Conservation (phyloP, 2,797 vertebrate species). For the Pyrocephalus nanus region DNA sequence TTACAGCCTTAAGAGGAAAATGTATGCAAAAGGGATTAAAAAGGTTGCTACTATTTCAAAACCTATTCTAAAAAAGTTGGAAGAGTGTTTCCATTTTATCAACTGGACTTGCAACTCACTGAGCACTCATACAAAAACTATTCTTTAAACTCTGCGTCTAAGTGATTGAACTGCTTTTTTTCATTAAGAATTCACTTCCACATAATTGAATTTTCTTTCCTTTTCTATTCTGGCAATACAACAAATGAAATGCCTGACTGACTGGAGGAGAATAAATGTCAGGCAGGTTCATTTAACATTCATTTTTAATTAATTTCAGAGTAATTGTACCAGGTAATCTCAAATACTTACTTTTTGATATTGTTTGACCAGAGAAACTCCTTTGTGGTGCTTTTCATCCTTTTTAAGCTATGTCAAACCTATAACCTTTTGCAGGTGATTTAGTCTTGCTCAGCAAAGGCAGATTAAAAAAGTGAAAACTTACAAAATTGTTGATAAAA, state of each 20-base stretch:
- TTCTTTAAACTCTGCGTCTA: background rate
- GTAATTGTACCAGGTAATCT: slow-evolving; percentile 55
- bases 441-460: background rate
- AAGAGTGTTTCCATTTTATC: background rate
- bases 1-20: background rate
- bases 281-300: slow-evolving; percentile 25
- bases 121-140: background rate
- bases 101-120: background rate
- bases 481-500: background rate
- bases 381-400: slow-evolving; percentile 1
- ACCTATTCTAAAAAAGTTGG: background rate
- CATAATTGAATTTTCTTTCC: background rate
- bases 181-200: slow-evolving; percentile 5
- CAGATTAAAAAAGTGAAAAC: background rate
- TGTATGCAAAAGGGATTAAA: background rate
- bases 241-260: slow-evolving; percentile 40
- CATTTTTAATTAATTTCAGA: slow-evolving; percentile 72
- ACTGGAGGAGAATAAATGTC: background rate
- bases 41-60: background rate
- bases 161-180: slow-evolving; percentile 10
- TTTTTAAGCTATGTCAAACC: slow-evolving; percentile 34
- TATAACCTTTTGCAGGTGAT: background rate
- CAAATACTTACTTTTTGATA: slow-evolving; percentile 44
- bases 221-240: slow-evolving; percentile 45
- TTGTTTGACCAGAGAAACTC: slow-evolving; percentile 40